Evolutionary conservation across 2,888 invertebrate genomes (phyloP).

Genomic region (Heliothis peltigera): DNA sequence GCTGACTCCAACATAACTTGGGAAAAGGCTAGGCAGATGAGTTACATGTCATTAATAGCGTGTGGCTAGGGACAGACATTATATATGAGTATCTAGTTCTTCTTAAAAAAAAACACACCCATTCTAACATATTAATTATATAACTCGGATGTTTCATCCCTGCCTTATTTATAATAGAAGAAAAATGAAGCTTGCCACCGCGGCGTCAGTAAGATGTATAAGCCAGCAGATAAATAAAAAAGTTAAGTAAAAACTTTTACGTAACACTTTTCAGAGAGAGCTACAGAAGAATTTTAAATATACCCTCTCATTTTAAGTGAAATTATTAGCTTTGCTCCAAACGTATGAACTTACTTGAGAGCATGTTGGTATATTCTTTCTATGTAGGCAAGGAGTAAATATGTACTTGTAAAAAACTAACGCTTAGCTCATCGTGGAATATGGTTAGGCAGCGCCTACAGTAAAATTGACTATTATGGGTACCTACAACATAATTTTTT

Average conservation of each 20-base stretch:
- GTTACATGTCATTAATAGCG: no score
- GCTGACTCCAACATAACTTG: no score
- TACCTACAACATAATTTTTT: no score
- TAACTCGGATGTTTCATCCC: no score
- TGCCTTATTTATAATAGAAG: no score
- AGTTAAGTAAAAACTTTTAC: constrained; percentile 7
- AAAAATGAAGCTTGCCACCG: background rate
- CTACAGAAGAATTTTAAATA: constrained; percentile 19
- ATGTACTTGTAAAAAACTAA: constrained; percentile 6
- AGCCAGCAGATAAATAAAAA: constrained; percentile 12
- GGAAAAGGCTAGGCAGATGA: no score
- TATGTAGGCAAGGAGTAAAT: background rate
- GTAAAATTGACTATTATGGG: no score
- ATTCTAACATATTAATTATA: no score
- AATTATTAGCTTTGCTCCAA: background rate
- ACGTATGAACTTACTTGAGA: background rate
- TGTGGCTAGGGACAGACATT: no score
- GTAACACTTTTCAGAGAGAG: constrained; percentile 13
- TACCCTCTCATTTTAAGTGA: constrained; percentile 5
- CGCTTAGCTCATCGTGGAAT: background rate
- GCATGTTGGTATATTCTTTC: background rate
- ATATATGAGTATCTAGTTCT: no score
- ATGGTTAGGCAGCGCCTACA: background rate
- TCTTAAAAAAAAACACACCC: no score
- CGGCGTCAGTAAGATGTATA: background rate